Base-by-base conservation (phyloP, 2,797 vertebrate genomes). In the Tokudaia muenninki region DNA sequence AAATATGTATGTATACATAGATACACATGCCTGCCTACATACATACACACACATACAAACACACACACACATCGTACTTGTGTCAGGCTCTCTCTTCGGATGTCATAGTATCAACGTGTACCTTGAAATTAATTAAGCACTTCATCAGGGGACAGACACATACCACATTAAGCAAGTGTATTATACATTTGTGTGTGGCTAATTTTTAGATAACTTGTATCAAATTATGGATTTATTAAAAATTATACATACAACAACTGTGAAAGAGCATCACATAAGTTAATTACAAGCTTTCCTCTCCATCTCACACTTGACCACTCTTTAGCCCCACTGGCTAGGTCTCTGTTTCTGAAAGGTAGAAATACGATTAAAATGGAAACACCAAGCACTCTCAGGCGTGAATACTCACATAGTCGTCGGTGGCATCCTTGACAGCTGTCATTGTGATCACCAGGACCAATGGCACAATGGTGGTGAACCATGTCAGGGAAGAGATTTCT, bases 391-490 rank as follows among this genome's bases (percentile, higher is more conserved):
- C 26, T 47, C 61, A 26, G 57, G 16, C 55, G 26, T 26, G 41
- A 86, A 97, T 96, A 98, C 99, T 98, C 74, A 99, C 99, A 97
- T 98, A 99, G 97, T 99, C 99, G 94, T 99, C 99, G 2, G 98
- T 99, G 93, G 99, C 99, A 80, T 99, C 99, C 97, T 99, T 99
- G 44, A 99, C 99, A 90, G 99, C 99, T 12, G 99, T 99, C 98
- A 99, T 99, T 2, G 98, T 98, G 96, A 99, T 98, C 96, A 99
- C 99, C 96, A 99, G 96, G 91, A 99, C 98, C 98, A 99, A 98
- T 98, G 99, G 99, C 98, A 99, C 99, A 17, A 99, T 98, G 94
- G 99, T 99, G 41, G 99, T 99, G 98, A 99, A 99, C 99, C 99
- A 99, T 83, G 99, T 99, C 97, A 99, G 98, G 57, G 99, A 99